Percentiles rank a stretch among this genome's conserved stretches.
phyloP scores from a whole-genome alignment of 1,140 invertebrate genomes.

The Gerris buenoi region DNA sequence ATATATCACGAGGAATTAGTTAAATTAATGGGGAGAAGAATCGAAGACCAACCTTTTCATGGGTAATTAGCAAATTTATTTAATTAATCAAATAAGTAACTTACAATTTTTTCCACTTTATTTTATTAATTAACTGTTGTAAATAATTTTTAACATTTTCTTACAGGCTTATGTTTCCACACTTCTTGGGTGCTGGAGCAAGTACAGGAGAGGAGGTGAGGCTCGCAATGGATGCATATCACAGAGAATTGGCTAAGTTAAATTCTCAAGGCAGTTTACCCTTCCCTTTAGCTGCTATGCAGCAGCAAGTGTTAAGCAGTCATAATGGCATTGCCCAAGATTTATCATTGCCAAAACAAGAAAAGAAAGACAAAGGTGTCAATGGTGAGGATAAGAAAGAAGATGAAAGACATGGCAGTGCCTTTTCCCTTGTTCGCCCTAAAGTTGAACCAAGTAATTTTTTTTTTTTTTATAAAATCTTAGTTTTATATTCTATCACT shows the following conservation, averaged over 20 bases:
- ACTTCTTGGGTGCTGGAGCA: conserved; percentile 44
- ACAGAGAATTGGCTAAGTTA: conserved; percentile 74
- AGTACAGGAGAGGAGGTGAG: conserved; percentile 72
- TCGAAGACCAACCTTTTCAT: conserved; percentile 49
- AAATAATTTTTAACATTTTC: too few relatives aligned
- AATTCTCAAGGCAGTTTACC: conserved; percentile 31
- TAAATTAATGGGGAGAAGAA: conserved; percentile 70
- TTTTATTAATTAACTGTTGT: too few relatives aligned
- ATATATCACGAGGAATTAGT: conserved; percentile 93
- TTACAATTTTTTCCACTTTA: too few relatives aligned
- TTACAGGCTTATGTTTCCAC: conserved; percentile 57
- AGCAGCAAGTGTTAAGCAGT: conserved; percentile 25
- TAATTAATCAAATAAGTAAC: too few relatives aligned
- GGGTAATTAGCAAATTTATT: too few relatives aligned
- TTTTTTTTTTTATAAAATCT: too few relatives aligned
- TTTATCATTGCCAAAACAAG: conserved; percentile 57
- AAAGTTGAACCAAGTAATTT: conserved; percentile 51
- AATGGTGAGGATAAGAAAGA: conserved; percentile 34
- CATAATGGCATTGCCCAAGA: conserved; percentile 62
- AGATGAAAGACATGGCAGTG: conserved; percentile 59
- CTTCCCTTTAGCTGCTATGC: conserved; percentile 14
- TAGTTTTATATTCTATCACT: too few relatives aligned
- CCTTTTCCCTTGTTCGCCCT: conserved; percentile 67
- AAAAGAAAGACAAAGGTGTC: conserved; percentile 37
- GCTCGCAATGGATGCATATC: conserved; percentile 78